Base-by-base conservation (phyloP, 2,113 vertebrate genomes). In the Anarrhichthys ocellatus region DNA sequence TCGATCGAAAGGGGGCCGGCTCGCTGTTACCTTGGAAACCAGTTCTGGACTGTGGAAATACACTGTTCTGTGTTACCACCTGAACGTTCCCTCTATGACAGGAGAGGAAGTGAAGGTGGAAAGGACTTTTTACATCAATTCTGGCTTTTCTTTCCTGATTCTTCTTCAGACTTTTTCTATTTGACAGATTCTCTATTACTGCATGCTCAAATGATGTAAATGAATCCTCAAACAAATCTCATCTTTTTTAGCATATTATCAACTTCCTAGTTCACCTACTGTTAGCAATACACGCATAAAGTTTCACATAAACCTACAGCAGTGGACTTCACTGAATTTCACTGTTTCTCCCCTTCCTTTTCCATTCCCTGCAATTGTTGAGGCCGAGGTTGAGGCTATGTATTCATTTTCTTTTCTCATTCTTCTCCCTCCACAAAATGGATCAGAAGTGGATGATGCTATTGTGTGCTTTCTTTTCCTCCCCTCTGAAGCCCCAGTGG, bases 11-110 rank as follows among this genome's bases (percentile, higher is more conserved):
- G 71, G 74, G 83, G 64, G 74, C 20, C 59, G 6, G 1, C 78
- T 87, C 38, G 2, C 88, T 81, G 93, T 94, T 94, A 79, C 93
- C 92, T 82, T 90, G 93, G 88, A 89, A 89, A 93, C 92, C 82
- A 77, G 73, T 65, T 73, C 63, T 56, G 84, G 66, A 80, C 75
- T 84, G 78, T 73, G 42, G 82, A 84, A 65, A 46, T 85, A 87
- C 66, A 78, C 90, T 75, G 59, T 78, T 82, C 71, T 38, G 66
- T 4, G 78, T 72, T 85, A 58, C 77, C 82, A 68, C 63, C 85
- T 73, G 48, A 85, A 86, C 87, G 72, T 88, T 77, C 3, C 29
- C 48, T 77, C 29, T 32, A 5, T 72, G 38, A 80, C 58, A 74
- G 40, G 48, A 80, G 65, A 70, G 48, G 42, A 66, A 48, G 11